A percentile compares a stretch with the other conserved stretches of the same genome.
Evolutionary conservation across 1,140 invertebrate genomes (phyloP).

Genomic region (Magallana gigas): DNA sequence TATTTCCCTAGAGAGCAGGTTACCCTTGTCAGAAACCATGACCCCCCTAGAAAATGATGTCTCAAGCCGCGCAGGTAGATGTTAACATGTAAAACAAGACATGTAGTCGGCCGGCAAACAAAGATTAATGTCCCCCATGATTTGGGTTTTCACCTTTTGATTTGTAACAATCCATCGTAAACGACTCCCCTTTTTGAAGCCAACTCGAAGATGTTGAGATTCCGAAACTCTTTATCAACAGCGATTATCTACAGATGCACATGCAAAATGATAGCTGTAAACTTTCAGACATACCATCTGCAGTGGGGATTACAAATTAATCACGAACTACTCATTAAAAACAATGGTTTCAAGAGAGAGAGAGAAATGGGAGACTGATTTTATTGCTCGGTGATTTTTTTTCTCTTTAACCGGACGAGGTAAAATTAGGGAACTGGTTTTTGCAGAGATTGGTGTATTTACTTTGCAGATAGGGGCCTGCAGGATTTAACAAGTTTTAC

Average conservation of each 20-base stretch:
- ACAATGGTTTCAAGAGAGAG: neutral
- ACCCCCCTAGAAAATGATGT: neutral
- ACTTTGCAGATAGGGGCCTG: slow-evolving; percentile 21
- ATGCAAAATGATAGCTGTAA: slow-evolving; percentile 22
- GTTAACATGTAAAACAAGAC: slow-evolving; percentile 21
- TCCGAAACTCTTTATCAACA: neutral
- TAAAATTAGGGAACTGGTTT: slow-evolving; percentile 13
- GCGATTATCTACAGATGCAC: slow-evolving; percentile 22
- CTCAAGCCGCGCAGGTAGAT: neutral
- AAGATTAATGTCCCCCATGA: neutral
- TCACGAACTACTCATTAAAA: slow-evolving; percentile 2
- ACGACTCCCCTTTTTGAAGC: neutral
- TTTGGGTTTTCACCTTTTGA: neutral
- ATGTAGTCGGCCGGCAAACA: neutral
- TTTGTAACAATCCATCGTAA: neutral
- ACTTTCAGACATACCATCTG: neutral
- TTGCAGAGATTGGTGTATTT: slow-evolving; percentile 30
- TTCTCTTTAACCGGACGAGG: neutral
- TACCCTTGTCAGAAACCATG: neutral
- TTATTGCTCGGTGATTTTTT: neutral
- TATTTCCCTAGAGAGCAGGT: neutral
- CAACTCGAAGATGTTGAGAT: neutral
- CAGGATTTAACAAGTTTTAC: slow-evolving; percentile 21
- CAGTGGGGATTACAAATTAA: slow-evolving; percentile 15
- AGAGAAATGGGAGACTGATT: neutral